Conservation (phyloP, 2,113 vertebrate species). For the Entosphenus tridentatus region DNA sequence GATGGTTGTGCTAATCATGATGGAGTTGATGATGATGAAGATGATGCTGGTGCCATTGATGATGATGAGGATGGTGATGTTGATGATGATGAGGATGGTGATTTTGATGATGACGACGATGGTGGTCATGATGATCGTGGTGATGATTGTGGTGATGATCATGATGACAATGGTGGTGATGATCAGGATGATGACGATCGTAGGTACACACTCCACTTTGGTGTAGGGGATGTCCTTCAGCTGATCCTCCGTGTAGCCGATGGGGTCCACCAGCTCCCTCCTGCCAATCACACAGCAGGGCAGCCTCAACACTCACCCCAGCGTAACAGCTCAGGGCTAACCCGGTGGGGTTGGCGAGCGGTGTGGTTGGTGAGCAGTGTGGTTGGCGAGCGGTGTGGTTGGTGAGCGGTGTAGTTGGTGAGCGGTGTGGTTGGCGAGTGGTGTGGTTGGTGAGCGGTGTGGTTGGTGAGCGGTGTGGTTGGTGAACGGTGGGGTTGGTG, state of each 20-base stretch:
- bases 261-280: slow-evolving; percentile 54
- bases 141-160: background rate
- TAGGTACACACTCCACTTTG: slow-evolving; percentile 47
- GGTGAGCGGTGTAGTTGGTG: too few relatives aligned
- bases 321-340: background rate
- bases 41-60: too few relatives aligned
- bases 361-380: too few relatives aligned
- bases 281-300: slow-evolving; percentile 17
- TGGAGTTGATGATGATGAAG: too few relatives aligned
- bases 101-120: background rate
- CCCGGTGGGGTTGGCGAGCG: too few relatives aligned
- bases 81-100: background rate
- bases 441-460: too few relatives aligned
- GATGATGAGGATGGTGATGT: too few relatives aligned
- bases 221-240: slow-evolving; percentile 65
- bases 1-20: too few relatives aligned
- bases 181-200: background rate
- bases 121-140: background rate
- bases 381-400: too few relatives aligned
- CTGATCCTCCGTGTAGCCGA: slow-evolving; percentile 49
- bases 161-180: background rate
- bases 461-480: too few relatives aligned
- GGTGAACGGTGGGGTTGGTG: too few relatives aligned
- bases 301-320: background rate
- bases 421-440: too few relatives aligned